A percentile compares a stretch with the other conserved stretches of the same genome.
Conservation (phyloP, 2,113 vertebrate genomes). For the Festucalex cinctus region DNA sequence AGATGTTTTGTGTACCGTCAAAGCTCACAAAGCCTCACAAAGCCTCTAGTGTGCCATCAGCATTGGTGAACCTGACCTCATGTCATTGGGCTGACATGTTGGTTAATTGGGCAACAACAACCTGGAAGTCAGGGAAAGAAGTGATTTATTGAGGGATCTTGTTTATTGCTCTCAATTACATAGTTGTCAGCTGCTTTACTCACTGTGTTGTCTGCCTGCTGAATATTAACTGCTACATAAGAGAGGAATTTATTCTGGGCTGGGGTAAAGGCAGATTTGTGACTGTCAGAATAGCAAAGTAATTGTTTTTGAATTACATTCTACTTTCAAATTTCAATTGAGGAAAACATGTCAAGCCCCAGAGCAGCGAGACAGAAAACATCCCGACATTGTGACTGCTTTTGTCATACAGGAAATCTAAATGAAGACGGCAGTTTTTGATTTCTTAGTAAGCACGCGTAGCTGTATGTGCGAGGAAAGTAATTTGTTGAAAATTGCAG, state of each 20-base stretch:
- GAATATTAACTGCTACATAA: constrained; percentile 6
- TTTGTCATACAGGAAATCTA: constrained; percentile 2
- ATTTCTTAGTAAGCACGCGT: constrained; percentile 1
- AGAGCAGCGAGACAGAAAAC: constrained; percentile 4
- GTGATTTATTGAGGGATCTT: neutral
- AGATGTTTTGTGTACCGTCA: neutral
- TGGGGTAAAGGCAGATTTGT: neutral
- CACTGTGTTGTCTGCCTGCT: neutral
- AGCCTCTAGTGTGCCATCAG: neutral
- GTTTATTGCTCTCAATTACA: constrained; percentile 5
- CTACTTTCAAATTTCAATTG: neutral
- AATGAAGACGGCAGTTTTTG: neutral
- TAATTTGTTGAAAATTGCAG: constrained; percentile 2
- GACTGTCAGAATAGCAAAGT: constrained; percentile 1
- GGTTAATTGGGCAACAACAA: constrained; percentile 12
- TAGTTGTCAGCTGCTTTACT: neutral
- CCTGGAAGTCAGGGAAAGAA: constrained; percentile 1
- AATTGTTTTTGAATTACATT: neutral
- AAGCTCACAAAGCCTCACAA: neutral
- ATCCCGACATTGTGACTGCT: constrained; percentile 9
- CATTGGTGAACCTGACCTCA: neutral
- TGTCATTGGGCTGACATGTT: constrained; percentile 2
- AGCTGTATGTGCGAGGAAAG: neutral
- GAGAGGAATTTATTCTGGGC: neutral
- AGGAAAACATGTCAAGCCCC: neutral